Percentiles rank a stretch among this genome's conserved stretches.
Conservation (phyloP, 1,140 invertebrate genomes). For the Zaprionus inermis region DNA sequence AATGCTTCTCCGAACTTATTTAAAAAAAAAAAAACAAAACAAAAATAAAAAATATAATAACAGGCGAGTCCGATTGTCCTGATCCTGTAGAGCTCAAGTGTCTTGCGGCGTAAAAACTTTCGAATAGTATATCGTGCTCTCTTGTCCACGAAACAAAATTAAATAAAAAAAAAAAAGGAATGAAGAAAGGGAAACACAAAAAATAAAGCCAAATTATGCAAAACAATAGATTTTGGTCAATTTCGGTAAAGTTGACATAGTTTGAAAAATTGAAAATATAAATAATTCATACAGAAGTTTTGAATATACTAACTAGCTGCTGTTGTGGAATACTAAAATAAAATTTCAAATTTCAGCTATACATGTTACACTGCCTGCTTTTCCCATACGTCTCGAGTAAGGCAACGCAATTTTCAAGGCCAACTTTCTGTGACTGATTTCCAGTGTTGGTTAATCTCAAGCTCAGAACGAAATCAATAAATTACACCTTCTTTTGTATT, state of each 20-base stretch:
- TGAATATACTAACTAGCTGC: background rate
- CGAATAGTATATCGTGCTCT: background rate
- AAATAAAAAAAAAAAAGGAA: background rate
- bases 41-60: background rate
- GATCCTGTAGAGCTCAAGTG: background rate
- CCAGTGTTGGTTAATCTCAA: no score
- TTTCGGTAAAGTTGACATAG: background rate
- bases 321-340: background rate
- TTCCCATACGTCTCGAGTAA: background rate
- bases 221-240: slow-evolving; percentile 17
- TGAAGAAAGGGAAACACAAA: background rate
- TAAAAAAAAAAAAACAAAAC: background rate
- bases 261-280: slow-evolving; percentile 4
- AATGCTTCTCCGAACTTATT: background rate
- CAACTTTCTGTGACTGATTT: background rate
- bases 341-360: background rate
- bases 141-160: background rate
- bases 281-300: slow-evolving; percentile 7
- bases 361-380: background rate
- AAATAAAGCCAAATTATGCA: slow-evolving; percentile 13
- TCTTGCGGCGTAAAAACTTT: background rate
- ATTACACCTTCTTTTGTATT: no score
- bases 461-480: no score
- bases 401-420: background rate
- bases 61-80: background rate